phyloP scores from a whole-genome alignment of 2,797 vertebrate genomes.

The Gallinago stenura region DNA sequence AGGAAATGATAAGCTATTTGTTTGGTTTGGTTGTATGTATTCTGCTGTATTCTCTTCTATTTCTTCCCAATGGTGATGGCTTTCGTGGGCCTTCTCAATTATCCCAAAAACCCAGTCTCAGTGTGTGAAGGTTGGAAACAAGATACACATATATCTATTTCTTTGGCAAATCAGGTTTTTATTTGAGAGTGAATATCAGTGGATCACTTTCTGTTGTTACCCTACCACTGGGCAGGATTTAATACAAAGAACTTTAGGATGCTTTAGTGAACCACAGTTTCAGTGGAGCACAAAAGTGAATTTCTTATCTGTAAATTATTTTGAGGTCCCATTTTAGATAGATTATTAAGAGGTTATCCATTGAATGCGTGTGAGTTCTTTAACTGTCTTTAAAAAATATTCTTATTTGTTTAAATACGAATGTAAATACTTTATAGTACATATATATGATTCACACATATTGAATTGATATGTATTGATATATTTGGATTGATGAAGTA shows the following conservation, averaged over 20 bases:
- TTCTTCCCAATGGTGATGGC: neutral
- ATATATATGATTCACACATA: neutral
- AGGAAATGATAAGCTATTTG: neutral
- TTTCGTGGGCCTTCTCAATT: neutral
- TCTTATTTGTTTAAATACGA: neutral
- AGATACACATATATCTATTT: accelerated
- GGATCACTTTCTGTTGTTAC: neutral
- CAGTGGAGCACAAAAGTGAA: neutral
- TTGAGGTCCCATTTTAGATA: neutral
- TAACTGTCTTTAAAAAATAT: neutral
- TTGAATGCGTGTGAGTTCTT: neutral
- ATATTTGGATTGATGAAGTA: neutral
- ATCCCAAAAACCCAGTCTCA: accelerated
- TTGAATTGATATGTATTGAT: neutral
- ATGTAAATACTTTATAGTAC: neutral
- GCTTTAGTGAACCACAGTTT: neutral
- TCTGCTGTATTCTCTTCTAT: neutral
- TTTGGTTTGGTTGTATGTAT: neutral
- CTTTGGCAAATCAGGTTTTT: neutral
- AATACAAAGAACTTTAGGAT: neutral
- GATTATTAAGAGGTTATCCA: neutral
- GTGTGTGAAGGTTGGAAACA: neutral
- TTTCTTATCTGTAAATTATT: neutral
- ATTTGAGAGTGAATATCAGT: neutral
- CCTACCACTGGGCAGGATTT: neutral